phyloP scores from a whole-genome alignment of 2,113 vertebrate species.

The Amblyopsis rosae region DNA sequence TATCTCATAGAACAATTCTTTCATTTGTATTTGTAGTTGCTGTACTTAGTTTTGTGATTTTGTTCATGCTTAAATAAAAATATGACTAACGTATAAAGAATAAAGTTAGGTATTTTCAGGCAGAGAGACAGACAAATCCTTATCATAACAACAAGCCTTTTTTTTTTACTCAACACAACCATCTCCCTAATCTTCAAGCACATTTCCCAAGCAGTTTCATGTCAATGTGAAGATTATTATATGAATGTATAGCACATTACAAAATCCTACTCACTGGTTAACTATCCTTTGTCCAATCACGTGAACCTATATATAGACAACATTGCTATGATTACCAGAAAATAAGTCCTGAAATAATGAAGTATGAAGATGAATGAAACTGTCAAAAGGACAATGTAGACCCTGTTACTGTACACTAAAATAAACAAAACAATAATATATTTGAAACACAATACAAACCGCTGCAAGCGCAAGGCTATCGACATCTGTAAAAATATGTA shows the following conservation, averaged over 20 bases:
- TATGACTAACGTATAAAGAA: slow-evolving; percentile 53
- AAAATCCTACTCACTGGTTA: slow-evolving; percentile 58
- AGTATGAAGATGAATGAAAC: slow-evolving; percentile 66
- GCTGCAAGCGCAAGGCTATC: slow-evolving; percentile 72
- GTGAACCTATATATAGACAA: slow-evolving; percentile 65
- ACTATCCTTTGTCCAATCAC: slow-evolving; percentile 60
- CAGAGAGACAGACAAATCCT: slow-evolving; percentile 57
- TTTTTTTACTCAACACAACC: slow-evolving; percentile 45
- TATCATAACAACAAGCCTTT: slow-evolving; percentile 55
- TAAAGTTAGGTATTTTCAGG: slow-evolving; percentile 10
- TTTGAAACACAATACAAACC: slow-evolving; percentile 71
- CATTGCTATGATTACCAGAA: slow-evolving; percentile 65
- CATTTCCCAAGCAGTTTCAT: slow-evolving; percentile 55
- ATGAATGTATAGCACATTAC: slow-evolving; percentile 58
- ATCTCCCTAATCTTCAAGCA: slow-evolving; percentile 46
- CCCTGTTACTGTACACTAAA: slow-evolving; percentile 72
- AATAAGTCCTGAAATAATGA: slow-evolving; percentile 61
- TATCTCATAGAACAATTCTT: slow-evolving; percentile 44
- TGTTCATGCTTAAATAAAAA: slow-evolving; percentile 43
- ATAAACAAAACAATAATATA: slow-evolving; percentile 74
- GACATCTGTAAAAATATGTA: slow-evolving; percentile 68
- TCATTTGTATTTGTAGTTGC: slow-evolving; percentile 30
- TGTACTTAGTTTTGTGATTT: slow-evolving; percentile 53
- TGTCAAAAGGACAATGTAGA: slow-evolving; percentile 71
- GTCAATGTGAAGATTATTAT: slow-evolving; percentile 55